Evolutionary conservation across 2,888 invertebrate species (phyloP).

Genomic region (Drosophila monieri): DNA sequence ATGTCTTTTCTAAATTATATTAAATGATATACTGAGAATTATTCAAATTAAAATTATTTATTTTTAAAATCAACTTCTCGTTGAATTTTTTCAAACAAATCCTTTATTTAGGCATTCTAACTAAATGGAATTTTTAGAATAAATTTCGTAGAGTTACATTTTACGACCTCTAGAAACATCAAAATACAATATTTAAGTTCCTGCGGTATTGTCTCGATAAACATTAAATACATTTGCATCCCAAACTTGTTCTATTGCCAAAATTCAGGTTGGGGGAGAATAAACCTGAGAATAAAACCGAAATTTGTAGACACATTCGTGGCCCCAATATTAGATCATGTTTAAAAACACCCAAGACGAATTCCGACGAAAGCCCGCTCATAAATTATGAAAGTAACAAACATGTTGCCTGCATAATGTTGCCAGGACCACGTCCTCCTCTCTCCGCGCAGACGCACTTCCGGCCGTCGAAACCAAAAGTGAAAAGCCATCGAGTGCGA

Average conservation of each 20-base stretch:
- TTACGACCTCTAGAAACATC: too few relatives aligned
- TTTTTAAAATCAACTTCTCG: too few relatives aligned
- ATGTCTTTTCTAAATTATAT: too few relatives aligned
- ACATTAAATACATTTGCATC: neutral
- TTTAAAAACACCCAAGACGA: neutral
- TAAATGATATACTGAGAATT: too few relatives aligned
- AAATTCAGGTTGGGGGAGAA: slow-evolving; percentile 1
- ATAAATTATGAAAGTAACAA: slow-evolving; percentile 1
- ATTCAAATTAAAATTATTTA: too few relatives aligned
- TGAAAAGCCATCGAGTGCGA: slow-evolving; percentile 17
- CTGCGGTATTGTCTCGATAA: neutral
- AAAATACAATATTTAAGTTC: too few relatives aligned
- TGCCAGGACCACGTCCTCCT: slow-evolving; percentile 22
- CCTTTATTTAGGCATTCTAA: too few relatives aligned
- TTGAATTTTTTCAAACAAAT: too few relatives aligned
- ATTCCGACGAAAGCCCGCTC: neutral
- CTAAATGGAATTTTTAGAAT: too few relatives aligned
- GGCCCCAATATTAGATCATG: slow-evolving; percentile 12
- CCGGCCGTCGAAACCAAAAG: slow-evolving; percentile 37
- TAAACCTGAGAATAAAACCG: neutral
- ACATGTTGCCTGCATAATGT: slow-evolving; percentile 43
- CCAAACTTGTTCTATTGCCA: neutral
- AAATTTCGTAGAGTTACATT: too few relatives aligned
- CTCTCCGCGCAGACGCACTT: slow-evolving; percentile 56
- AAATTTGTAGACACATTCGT: neutral